phyloP scores from a whole-genome alignment of 2,797 vertebrate species.

The Cyprinella venusta region DNA sequence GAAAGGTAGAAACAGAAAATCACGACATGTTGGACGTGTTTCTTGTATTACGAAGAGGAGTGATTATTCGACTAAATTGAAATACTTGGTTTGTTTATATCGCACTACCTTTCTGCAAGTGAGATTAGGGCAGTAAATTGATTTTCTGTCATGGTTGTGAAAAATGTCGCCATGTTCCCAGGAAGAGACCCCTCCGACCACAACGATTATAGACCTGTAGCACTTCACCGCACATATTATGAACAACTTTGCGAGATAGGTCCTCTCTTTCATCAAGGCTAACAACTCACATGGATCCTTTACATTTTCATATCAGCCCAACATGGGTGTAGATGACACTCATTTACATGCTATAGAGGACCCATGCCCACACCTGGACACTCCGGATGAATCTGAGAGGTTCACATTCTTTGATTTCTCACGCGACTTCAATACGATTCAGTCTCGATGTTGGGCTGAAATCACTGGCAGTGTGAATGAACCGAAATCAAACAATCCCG shows the following conservation, averaged over 20 bases:
- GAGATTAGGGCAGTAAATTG: no score
- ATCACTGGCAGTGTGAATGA: no score
- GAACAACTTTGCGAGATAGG: background rate
- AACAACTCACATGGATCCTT: background rate
- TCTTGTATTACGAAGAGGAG: no score
- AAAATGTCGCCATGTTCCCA: background rate
- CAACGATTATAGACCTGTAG: background rate
- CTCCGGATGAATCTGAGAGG: background rate
- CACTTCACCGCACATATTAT: background rate
- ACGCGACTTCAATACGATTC: background rate
- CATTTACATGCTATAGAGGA: background rate
- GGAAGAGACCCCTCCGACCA: background rate
- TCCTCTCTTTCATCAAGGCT: background rate
- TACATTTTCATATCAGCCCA: background rate
- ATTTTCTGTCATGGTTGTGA: no score
- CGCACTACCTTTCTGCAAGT: no score
- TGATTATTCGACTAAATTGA: no score
- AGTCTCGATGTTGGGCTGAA: no score
- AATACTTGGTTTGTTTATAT: no score
- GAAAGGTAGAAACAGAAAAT: no score
- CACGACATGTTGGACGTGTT: no score
- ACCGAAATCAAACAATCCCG: no score
- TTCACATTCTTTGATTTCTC: background rate
- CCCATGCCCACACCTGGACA: background rate
- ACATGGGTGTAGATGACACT: background rate